phyloP scores from a whole-genome alignment of 1,140 invertebrate species.

The Zelostemma sp. region DNA sequence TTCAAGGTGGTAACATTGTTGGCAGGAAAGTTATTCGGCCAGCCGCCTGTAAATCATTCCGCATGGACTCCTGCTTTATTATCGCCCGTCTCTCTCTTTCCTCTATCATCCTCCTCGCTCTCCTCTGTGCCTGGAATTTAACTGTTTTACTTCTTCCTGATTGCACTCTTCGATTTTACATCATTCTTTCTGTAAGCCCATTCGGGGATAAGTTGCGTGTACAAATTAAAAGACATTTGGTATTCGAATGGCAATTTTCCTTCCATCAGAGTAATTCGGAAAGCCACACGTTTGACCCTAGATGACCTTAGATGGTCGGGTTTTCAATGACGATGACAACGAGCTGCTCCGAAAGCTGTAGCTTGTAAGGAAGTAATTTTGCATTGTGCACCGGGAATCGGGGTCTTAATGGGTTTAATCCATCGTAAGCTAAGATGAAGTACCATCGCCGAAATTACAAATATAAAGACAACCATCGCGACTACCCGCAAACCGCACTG shows the following conservation, averaged over 20 bases:
- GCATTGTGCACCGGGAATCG: conserved; percentile 12
- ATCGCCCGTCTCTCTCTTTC: conserved; percentile 51
- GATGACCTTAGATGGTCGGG: too few species aligned
- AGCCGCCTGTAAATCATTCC: conserved; percentile 63
- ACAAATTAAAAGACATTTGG: too few species aligned
- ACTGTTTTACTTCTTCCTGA: conserved; percentile 25
- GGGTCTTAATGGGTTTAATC: conserved; percentile 37
- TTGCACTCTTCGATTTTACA: conserved; percentile 25
- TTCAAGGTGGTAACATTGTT: conserved; percentile 64
- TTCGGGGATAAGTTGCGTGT: too few species aligned
- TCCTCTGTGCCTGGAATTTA: conserved; percentile 17
- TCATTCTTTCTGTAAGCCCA: conserved; percentile 13
- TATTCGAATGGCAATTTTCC: too few species aligned
- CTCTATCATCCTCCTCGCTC: conserved; percentile 17
- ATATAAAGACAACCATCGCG: conserved; percentile 43
- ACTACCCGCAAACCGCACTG: conserved; percentile 36
- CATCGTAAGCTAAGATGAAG: conserved; percentile 35
- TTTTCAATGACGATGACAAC: conserved; percentile 15
- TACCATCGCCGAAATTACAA: conserved; percentile 41
- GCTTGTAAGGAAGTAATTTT: conserved; percentile 23
- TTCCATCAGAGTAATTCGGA: too few species aligned
- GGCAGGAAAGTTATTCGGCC: conserved; percentile 64
- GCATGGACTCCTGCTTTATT: conserved; percentile 63
- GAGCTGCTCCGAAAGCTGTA: not conserved
- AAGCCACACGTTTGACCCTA: too few species aligned